Evolutionary conservation across 2,113 vertebrate species (phyloP).

Genomic region (Toxotes chatareus): DNA sequence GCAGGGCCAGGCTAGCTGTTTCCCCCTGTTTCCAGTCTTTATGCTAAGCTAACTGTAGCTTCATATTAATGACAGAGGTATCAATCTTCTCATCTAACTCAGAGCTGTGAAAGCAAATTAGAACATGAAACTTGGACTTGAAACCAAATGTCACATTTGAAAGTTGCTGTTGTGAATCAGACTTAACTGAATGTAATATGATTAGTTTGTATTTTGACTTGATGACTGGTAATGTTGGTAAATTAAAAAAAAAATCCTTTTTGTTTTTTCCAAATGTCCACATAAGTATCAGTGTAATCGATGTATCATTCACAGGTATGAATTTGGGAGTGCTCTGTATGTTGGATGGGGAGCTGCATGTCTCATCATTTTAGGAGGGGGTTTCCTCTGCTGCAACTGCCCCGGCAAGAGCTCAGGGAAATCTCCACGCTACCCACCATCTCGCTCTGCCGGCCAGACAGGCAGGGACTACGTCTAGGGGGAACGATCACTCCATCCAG

Average conservation of each 20-base stretch:
- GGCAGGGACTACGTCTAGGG: slow-evolving; percentile 89
- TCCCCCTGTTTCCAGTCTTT: not conserved
- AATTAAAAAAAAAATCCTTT: not conserved
- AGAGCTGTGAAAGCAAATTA: not conserved
- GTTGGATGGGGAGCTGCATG: slow-evolving; percentile 92
- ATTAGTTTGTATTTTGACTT: too few relatives aligned
- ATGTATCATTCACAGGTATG: slow-evolving; percentile 84
- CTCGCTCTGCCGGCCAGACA: slow-evolving; percentile 80
- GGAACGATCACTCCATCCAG: not conserved
- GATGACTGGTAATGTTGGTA: too few relatives aligned
- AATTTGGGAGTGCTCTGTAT: slow-evolving; percentile 94
- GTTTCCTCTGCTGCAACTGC: slow-evolving; percentile 92
- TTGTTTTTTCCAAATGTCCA: too few relatives aligned
- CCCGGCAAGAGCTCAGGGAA: slow-evolving; percentile 82
- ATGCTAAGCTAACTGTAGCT: not conserved
- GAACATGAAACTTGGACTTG: too few relatives aligned
- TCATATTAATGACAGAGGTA: not conserved
- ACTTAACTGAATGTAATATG: not conserved
- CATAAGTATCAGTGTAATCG: not conserved
- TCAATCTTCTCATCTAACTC: not conserved
- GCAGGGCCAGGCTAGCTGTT: not conserved
- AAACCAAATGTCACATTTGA: not conserved
- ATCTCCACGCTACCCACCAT: slow-evolving; percentile 82
- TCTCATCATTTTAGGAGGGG: slow-evolving; percentile 90
- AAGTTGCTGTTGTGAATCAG: not conserved